phyloP scores from a whole-genome alignment of 2,888 invertebrate species.

The Trichopria drosophilae region DNA sequence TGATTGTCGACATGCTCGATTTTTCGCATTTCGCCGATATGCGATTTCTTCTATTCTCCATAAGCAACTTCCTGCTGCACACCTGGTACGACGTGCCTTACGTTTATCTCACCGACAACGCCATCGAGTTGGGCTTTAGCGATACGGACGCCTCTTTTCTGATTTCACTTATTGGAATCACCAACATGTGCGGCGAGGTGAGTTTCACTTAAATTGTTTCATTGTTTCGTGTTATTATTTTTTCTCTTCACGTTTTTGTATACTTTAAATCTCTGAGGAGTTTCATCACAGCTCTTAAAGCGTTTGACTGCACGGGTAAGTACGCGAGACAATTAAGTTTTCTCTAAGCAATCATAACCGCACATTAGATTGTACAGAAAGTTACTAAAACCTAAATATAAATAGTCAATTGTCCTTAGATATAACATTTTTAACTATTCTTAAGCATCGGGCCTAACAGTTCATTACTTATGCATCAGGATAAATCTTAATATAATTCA shows the following conservation, averaged over 20 bases:
- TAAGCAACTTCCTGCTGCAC: slow-evolving; percentile 88
- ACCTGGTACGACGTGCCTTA: slow-evolving; percentile 94
- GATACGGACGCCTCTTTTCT: slow-evolving; percentile 78
- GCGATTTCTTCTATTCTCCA: slow-evolving; percentile 75
- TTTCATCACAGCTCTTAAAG: no score
- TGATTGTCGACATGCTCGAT: slow-evolving; percentile 77
- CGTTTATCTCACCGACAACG: slow-evolving; percentile 84
- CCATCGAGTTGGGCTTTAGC: slow-evolving; percentile 70
- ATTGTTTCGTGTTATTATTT: background rate
- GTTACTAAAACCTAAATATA: no score
- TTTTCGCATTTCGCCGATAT: slow-evolving; percentile 78
- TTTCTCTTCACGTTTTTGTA: background rate
- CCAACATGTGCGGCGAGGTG: slow-evolving; percentile 88
- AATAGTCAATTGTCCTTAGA: no score
- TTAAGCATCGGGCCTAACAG: no score
- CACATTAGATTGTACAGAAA: no score
- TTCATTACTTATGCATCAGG: no score
- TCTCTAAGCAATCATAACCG: no score
- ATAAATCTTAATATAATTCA: no score
- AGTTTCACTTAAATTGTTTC: slow-evolving; percentile 47
- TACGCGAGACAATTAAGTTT: no score
- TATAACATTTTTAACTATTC: no score
- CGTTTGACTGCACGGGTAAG: no score
- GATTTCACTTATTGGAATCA: slow-evolving; percentile 83
- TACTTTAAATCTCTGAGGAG: no score